Conservation (phyloP, 2,888 invertebrate species). For the Hypsopygia costalis region DNA sequence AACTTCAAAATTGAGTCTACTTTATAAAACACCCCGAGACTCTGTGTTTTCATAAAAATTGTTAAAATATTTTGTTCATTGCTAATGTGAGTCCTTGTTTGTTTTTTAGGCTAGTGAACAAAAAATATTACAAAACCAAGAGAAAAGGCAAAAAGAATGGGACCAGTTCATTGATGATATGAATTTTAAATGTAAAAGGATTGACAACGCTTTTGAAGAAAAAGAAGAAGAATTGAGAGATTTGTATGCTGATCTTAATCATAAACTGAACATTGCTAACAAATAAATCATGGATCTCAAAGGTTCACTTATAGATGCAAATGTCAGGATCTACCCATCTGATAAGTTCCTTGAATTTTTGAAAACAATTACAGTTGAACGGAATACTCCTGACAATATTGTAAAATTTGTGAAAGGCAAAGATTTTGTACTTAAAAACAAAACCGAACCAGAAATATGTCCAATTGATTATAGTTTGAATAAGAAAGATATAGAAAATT, state of each 20-base stretch:
- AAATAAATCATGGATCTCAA: slow-evolving; percentile 72
- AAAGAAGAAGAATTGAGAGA: slow-evolving; percentile 89
- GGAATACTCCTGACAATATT: slow-evolving; percentile 77
- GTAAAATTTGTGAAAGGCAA: slow-evolving; percentile 40
- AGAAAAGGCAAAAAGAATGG: slow-evolving; percentile 81
- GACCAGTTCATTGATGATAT: slow-evolving; percentile 89
- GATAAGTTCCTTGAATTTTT: slow-evolving; percentile 78
- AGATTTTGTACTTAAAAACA: slow-evolving; percentile 21
- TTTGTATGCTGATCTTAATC: slow-evolving; percentile 87
- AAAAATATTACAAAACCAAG: slow-evolving; percentile 45
- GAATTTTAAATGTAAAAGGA: slow-evolving; percentile 86
- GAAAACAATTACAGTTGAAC: slow-evolving; percentile 60
- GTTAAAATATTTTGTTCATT: too few species aligned
- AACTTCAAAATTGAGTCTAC: too few species aligned
- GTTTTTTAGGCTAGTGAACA: slow-evolving; percentile 41
- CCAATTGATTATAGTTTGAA: slow-evolving; percentile 32
- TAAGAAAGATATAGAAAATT: slow-evolving; percentile 41
- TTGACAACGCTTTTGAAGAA: slow-evolving; percentile 88
- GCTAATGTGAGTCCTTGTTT: too few species aligned
- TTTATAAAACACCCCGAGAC: too few species aligned
- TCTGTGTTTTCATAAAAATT: too few species aligned
- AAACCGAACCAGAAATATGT: slow-evolving; percentile 22
- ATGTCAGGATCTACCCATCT: slow-evolving; percentile 83
- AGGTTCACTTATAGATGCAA: slow-evolving; percentile 82
- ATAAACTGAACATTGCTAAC: slow-evolving; percentile 83